phyloP scores from a whole-genome alignment of 2,797 vertebrate genomes.

The Arremon brunneinucha region DNA sequence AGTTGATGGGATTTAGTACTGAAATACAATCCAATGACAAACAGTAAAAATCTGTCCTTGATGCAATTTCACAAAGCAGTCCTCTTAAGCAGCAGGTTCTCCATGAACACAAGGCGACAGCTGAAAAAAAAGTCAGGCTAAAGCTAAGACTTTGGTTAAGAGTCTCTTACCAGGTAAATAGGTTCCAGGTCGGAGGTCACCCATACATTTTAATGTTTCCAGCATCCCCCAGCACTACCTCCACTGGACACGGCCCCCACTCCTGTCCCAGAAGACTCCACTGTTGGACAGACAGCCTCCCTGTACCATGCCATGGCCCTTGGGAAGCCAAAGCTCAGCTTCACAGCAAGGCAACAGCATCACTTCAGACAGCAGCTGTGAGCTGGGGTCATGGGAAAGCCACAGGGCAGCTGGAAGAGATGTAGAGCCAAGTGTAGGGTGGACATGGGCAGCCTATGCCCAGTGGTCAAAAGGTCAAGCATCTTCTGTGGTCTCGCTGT shows the following conservation, averaged over 20 bases:
- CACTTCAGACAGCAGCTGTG: neutral
- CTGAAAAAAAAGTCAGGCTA: neutral
- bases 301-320: rapidly evolving
- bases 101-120: neutral
- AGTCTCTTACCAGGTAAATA: neutral
- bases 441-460: neutral
- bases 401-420: neutral
- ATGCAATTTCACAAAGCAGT: neutral
- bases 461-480: rapidly evolving
- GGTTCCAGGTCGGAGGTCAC: neutral
- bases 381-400: neutral
- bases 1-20: neutral
- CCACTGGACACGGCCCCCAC: rapidly evolving
- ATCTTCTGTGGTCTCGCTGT: neutral
- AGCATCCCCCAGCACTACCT: neutral
- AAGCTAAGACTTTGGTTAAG: neutral
- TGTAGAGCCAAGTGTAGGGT: neutral
- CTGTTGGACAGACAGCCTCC: neutral
- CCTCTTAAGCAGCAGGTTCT: neutral
- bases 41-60: neutral
- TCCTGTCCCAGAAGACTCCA: neutral
- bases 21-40: neutral
- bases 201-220: neutral
- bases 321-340: rapidly evolving
- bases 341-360: neutral